Evolutionary conservation across 2,113 vertebrate genomes (phyloP), one percentile per base, ranked within the genome.

Genomic region (Myocastor coypus): DNA sequence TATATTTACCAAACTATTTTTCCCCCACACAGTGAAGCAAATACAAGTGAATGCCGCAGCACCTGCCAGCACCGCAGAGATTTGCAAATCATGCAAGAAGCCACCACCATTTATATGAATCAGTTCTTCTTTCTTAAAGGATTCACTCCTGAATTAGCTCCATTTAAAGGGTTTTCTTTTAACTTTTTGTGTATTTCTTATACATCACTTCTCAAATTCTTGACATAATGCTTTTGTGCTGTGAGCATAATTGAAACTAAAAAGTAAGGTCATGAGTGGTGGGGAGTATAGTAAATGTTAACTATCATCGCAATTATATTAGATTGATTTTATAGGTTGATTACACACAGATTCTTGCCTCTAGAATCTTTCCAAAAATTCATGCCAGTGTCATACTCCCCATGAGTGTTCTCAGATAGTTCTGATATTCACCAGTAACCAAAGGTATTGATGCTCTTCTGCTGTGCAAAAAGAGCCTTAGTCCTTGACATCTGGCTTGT

Each of bases 1-100:
- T 99, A 99, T 99, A 99, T 99, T 99, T 99, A 99, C 99, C 99
- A 99, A 99, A 99, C 99, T 99, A 99, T 99, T 99, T 99, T 99
- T 99, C 99, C 99, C 99, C 98, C 98, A 99, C 99, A 99, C 99
- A 99, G 99, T 99, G 99, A 99, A 99, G 99, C 99, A 99, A 99
- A 99, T 99, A 99, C 99, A n/a, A n/a, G n/a, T n/a, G n/a, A n/a
- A n/a, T n/a, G n/a, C n/a, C n/a, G n/a, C n/a, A n/a, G n/a, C n/a
- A 46, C 46, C 46, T 46, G 46, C 46, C 46, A 46, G 46, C 46
- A 46, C 46, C 46, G 8, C 46, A 46, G 46, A 46, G 46, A 46
- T 46, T 46, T 46, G 46, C 46, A 46, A 46, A 46, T 46, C 46
- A 46, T 46, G 46, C 46, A 46, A 46, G 46, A 46, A 8, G 46